phyloP scores from a whole-genome alignment of 1,140 invertebrate species.

The Calycopis cecrops region DNA sequence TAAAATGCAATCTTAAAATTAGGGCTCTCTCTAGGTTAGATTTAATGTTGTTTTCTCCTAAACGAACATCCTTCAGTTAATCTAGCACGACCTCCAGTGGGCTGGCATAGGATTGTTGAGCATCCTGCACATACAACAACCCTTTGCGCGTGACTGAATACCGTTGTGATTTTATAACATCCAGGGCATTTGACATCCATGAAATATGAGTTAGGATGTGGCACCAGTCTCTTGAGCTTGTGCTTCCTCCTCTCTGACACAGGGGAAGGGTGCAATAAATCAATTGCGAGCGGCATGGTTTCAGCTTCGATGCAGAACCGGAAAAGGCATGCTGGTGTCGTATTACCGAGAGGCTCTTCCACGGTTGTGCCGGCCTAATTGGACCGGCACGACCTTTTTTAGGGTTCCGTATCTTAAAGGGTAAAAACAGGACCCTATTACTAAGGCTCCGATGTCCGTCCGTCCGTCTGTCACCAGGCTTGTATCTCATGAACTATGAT shows the following conservation, averaged over 20 bases:
- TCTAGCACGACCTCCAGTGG: slow-evolving; percentile 98
- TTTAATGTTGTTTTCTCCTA: slow-evolving; percentile 94
- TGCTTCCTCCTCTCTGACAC: slow-evolving; percentile 96
- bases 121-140: slow-evolving; percentile 99
- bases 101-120: slow-evolving; percentile 97
- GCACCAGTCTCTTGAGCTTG: slow-evolving; percentile 97
- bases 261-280: slow-evolving; percentile 96
- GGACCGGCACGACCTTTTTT: no score
- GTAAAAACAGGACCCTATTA: no score
- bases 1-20: slow-evolving; percentile 75
- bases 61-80: slow-evolving; percentile 98
- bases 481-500: no score
- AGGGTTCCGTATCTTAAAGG: no score
- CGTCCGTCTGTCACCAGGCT: no score
- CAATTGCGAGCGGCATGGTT: slow-evolving; percentile 88
- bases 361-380: no score
- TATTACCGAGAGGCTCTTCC: no score
- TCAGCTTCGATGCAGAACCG: slow-evolving; percentile 74
- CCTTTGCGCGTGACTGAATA: slow-evolving; percentile 99
- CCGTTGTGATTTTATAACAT: slow-evolving; percentile 99
- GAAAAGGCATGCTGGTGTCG: no score
- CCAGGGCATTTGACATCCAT: slow-evolving; percentile 99
- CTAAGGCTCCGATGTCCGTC: no score
- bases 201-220: slow-evolving; percentile 99
- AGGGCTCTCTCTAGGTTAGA: slow-evolving; percentile 59